Conservation (phyloP, 2,888 invertebrate species). For the Ophion ellenae region DNA sequence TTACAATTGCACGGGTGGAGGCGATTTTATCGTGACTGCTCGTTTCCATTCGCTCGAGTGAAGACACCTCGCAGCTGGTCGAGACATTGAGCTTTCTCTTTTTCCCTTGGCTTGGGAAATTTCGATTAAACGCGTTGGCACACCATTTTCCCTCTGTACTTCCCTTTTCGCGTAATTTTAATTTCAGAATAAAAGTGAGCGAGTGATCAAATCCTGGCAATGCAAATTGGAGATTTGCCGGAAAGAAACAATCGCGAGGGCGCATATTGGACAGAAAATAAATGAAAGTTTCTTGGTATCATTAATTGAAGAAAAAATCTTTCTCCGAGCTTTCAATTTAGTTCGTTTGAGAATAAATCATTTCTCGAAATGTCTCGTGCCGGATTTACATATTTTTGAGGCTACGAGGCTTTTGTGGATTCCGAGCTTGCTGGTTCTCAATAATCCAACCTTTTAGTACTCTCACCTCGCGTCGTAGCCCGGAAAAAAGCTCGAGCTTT, state of each 20-base stretch:
- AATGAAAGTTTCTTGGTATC: not conserved
- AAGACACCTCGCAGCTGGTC: not conserved
- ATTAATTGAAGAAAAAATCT: not conserved
- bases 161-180: not conserved
- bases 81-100: not conserved
- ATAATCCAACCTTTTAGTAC: slow-evolving; percentile 24
- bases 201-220: not conserved
- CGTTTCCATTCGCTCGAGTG: slow-evolving; percentile 14
- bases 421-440: not conserved
- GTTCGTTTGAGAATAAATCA: not conserved
- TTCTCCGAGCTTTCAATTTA: not conserved
- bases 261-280: not conserved
- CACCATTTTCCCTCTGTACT: not conserved
- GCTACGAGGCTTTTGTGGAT: not conserved
- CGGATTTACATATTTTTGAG: not conserved
- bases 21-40: slow-evolving; percentile 19
- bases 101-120: not conserved
- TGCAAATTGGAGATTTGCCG: not conserved
- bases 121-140: not conserved
- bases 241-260: not conserved
- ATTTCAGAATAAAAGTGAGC: not conserved
- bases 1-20: slow-evolving; percentile 13
- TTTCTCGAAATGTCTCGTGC: not conserved
- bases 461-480: not conserved
- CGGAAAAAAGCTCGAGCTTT: slow-evolving; percentile 19